These are phyloP conservation scores for Acanthaster planci DNA, from an alignment of 35 echinoderm and acorn worm genomes.

Conservation along the genomic window DNA sequence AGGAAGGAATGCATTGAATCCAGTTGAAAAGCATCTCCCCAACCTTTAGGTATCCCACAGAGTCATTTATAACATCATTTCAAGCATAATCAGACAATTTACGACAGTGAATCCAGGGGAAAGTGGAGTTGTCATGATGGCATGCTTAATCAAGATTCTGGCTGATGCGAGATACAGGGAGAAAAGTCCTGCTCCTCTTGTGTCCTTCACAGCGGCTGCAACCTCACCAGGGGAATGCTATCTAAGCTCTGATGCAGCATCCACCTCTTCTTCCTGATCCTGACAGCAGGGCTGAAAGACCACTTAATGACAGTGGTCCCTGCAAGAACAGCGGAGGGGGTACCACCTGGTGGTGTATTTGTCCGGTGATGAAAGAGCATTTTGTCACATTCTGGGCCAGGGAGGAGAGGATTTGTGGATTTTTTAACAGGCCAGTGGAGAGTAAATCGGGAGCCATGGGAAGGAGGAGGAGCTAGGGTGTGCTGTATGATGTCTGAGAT, in stretches of 20 bases:
- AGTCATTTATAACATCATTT: constrained; percentile 3
- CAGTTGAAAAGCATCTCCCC: too few species aligned
- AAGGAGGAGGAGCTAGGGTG: background rate
- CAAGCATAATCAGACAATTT: constrained; percentile 17
- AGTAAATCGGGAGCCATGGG: constrained; percentile 3
- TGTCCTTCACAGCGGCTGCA: too few species aligned
- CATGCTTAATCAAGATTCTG: too few species aligned
- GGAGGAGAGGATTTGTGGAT: constrained; percentile 1
- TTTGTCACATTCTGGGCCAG: constrained; percentile 17
- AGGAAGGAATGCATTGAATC: too few species aligned
- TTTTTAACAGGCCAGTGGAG: background rate
- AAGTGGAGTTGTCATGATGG: too few species aligned
- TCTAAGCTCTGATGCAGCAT: too few species aligned
- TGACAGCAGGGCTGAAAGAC: constrained; percentile 7
- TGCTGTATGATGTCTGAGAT: too few species aligned
- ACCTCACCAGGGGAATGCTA: too few species aligned
- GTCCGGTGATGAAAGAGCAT: constrained; percentile 8
- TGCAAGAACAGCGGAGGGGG: too few species aligned
- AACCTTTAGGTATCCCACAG: background rate
- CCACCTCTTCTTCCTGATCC: too few species aligned
- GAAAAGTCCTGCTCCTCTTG: background rate
- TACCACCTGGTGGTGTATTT: constrained; percentile 21
- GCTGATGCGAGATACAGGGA: background rate
- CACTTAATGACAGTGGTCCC: background rate
- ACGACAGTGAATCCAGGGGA: background rate